Conservation (phyloP, 2,797 vertebrate species). For the Danio kyathit region DNA sequence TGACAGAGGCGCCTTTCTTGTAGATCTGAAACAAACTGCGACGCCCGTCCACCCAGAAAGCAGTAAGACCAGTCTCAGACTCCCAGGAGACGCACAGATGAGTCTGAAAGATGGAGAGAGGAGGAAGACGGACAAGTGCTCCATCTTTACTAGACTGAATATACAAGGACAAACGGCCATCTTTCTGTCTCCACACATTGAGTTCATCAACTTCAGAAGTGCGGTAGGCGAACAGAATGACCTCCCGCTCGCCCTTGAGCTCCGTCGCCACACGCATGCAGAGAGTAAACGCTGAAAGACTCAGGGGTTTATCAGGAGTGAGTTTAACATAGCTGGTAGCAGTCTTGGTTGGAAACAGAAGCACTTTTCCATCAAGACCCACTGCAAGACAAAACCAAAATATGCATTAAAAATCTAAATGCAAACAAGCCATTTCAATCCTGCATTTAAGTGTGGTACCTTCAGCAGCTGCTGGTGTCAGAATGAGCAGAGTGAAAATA, state of each 20-base stretch:
- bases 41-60: constrained; percentile 76
- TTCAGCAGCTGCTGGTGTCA: background rate
- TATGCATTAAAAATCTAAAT: no score
- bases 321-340: constrained; percentile 79
- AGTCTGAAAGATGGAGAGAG: constrained; percentile 75
- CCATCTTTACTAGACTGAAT: constrained; percentile 70
- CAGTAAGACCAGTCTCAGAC: constrained; percentile 69
- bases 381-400: constrained; percentile 48
- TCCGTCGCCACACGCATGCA: constrained; percentile 80
- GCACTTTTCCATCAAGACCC: constrained; percentile 74
- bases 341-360: constrained; percentile 80
- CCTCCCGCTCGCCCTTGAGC: constrained; percentile 70
- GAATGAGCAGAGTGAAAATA: constrained; percentile 13
- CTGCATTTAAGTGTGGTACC: no score
- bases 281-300: constrained; percentile 77
- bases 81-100: constrained; percentile 83
- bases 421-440: no score
- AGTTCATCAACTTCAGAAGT: background rate
- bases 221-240: constrained; percentile 83
- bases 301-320: constrained; percentile 76
- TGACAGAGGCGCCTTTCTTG: constrained; percentile 71
- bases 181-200: background rate
- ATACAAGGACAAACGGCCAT: constrained; percentile 65
- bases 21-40: constrained; percentile 76
- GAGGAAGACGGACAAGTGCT: constrained; percentile 71